These are phyloP conservation scores for Trichoplusia ni DNA, from an alignment of 1,140 invertebrate species.

Conservation along the genomic window DNA sequence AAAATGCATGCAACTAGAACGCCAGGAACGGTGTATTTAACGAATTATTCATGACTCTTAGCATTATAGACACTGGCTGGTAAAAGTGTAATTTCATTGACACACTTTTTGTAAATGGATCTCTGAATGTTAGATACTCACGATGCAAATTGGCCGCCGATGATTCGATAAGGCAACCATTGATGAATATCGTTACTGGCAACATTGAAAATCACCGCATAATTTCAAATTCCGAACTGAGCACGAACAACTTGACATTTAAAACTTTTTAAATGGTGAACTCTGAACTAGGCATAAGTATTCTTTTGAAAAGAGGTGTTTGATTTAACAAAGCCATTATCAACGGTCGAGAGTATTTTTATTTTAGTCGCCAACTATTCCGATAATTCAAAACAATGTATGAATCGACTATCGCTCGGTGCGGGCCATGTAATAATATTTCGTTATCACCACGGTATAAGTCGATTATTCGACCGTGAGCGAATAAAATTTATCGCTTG, in stretches of 20 bases:
- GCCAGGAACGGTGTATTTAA: conserved; percentile 17
- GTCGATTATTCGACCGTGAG: conserved; percentile 62
- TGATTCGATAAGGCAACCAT: too few species aligned
- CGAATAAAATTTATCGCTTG: conserved; percentile 67
- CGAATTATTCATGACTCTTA: conserved; percentile 40
- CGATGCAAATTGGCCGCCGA: conserved; percentile 9
- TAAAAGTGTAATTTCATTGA: conserved; percentile 31
- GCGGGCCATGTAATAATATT: conserved; percentile 31
- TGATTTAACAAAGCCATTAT: too few species aligned
- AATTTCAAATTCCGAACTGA: too few species aligned
- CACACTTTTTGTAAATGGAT: conserved; percentile 20
- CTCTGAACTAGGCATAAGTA: too few species aligned
- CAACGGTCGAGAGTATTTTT: neutral
- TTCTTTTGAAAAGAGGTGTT: too few species aligned
- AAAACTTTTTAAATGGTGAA: too few species aligned
- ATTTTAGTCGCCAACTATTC: conserved; percentile 23
- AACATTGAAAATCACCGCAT: too few species aligned
- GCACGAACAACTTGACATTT: too few species aligned
- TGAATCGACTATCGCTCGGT: conserved; percentile 16
- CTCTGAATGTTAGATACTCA: conserved; percentile 11
- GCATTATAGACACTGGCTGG: conserved; percentile 15
- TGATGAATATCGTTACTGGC: too few species aligned
- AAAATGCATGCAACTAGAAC: conserved; percentile 35
- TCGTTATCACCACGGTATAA: conserved; percentile 55
- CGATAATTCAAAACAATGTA: conserved; percentile 28